Evolutionary conservation across 2,113 vertebrate genomes (phyloP).

Genomic region (Peromyscus californicus): DNA sequence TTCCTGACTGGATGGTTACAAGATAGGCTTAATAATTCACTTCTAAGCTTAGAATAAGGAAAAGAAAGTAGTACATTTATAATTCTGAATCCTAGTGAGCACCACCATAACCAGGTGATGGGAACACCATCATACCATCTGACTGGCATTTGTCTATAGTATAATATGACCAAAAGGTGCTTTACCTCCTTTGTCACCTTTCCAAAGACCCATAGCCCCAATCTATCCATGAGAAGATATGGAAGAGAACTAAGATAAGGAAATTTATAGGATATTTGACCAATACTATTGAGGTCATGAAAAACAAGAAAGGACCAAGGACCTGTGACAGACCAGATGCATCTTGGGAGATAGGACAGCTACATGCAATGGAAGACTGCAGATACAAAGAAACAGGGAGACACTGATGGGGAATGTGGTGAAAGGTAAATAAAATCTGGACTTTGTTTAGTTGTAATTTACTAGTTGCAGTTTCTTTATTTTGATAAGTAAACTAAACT

Average conservation of each 20-base stretch:
- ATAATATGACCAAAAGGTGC: not conserved
- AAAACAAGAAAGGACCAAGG: slow-evolving; percentile 37
- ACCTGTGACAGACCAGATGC: not conserved
- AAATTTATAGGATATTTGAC: not conserved
- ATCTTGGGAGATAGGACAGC: not conserved
- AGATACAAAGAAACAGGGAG: not conserved
- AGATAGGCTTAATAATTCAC: not conserved
- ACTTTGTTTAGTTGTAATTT: not conserved
- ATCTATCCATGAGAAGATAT: slow-evolving; percentile 19
- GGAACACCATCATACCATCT: not conserved
- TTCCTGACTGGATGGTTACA: not conserved
- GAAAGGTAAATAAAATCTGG: slow-evolving; percentile 6
- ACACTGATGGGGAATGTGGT: not conserved
- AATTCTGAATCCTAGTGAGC: not conserved
- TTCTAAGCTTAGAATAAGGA: slow-evolving; percentile 13
- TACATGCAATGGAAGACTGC: not conserved
- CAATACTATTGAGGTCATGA: not conserved
- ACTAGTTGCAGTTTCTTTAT: not conserved
- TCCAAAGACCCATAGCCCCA: not conserved
- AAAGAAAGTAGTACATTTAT: not conserved
- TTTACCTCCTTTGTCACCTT: slow-evolving; percentile 10
- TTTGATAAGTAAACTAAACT: slow-evolving; percentile 28
- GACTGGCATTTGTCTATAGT: not conserved
- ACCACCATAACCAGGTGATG: not conserved
- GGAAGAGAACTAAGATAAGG: not conserved